A percentile compares a stretch with the other conserved stretches of the same genome.
Conservation (phyloP, 2,797 vertebrate genomes). For the Rallus crepitans region DNA sequence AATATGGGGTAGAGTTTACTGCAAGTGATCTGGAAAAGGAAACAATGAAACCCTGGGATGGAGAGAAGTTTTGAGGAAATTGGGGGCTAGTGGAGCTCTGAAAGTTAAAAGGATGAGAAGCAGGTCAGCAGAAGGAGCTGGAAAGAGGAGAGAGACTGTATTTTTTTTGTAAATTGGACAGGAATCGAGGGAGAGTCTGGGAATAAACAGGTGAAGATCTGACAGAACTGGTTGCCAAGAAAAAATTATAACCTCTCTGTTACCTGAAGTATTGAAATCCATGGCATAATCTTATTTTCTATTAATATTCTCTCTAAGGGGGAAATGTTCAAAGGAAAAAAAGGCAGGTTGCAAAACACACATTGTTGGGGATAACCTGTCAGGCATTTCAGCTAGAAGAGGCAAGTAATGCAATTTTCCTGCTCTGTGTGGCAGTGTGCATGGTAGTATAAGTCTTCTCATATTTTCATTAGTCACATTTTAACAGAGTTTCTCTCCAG, state of each 20-base stretch:
- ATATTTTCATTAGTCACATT: constrained; percentile 3
- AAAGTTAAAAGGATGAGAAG: not conserved
- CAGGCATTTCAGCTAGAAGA: not conserved
- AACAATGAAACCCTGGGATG: not conserved
- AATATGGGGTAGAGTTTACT: not conserved
- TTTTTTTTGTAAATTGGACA: not conserved
- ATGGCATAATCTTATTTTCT: not conserved
- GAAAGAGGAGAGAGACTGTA: not conserved
- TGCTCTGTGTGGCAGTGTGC: not conserved
- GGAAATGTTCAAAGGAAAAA: not conserved
- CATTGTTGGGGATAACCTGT: not conserved
- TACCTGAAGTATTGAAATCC: not conserved
- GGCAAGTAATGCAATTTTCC: not conserved
- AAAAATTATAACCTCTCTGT: not conserved
- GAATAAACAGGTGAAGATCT: not conserved
- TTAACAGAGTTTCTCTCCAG: not conserved
- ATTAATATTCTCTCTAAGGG: not conserved
- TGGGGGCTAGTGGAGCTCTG: not conserved
- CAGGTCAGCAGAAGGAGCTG: not conserved
- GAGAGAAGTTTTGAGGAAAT: not conserved
- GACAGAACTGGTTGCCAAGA: not conserved
- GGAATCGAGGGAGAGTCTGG: not conserved
- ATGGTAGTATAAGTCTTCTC: not conserved
- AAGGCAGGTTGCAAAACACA: not conserved
- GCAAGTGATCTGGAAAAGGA: not conserved